Percentiles rank a stretch among this genome's conserved stretches.
These are phyloP conservation scores for Stenurella melanura DNA, from an alignment of 2,888 invertebrate species.

Conservation along the genomic window DNA sequence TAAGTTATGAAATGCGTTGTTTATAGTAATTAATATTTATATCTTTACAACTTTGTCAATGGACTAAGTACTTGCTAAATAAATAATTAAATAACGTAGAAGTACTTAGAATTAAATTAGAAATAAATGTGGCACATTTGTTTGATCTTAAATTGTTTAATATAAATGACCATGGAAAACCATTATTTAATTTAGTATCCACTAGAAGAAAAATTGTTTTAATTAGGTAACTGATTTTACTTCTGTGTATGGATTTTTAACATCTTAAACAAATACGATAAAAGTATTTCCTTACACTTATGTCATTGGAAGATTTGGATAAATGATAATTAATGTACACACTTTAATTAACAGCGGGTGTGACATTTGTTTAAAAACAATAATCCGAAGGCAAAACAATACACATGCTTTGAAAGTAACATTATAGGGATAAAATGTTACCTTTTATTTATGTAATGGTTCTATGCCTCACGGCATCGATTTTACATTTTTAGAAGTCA, in stretches of 20 bases:
- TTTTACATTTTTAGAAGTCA: too few relatives aligned
- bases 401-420: neutral
- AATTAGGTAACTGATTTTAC: slow-evolving; percentile 10
- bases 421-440: too few relatives aligned
- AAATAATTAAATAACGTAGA: too few relatives aligned
- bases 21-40: too few relatives aligned
- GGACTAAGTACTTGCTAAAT: too few relatives aligned
- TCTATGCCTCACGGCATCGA: too few relatives aligned
- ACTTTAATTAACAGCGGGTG: neutral
- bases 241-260: neutral
- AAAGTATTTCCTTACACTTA: slow-evolving; percentile 5
- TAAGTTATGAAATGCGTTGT: too few relatives aligned
- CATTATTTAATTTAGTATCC: neutral
- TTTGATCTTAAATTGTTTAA: too few relatives aligned
- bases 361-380: slow-evolving; percentile 2
- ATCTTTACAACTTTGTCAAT: too few relatives aligned
- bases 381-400: neutral
- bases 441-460: too few relatives aligned
- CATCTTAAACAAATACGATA: neutral
- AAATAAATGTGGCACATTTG: too few relatives aligned
- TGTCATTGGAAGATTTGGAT: neutral
- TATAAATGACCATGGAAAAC: neutral
- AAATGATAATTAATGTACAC: neutral
- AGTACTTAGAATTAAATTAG: too few relatives aligned
- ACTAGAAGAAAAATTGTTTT: neutral